Base-by-base conservation (phyloP, 2,888 invertebrate species). In the Pardosa pseudoannulata region DNA sequence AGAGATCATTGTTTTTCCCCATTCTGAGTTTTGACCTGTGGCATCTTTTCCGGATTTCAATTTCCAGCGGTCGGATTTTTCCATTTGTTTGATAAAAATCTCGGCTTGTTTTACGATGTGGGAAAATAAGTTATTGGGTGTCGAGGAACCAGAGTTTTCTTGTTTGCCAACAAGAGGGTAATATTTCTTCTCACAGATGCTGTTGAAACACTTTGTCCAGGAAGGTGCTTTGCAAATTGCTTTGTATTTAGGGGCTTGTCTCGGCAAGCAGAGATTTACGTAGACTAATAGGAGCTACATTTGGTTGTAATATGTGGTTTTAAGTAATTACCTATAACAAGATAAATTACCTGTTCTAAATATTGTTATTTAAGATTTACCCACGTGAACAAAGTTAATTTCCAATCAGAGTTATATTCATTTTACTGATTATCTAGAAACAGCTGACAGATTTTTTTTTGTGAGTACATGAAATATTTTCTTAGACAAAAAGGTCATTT, bases 1-100 rank as follows among this genome's bases (percentile, higher is more conserved):
- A 65, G 23, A 11, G 32, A 68, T 67, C 41, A 82, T 76, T 82
- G 82, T 82, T 82, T 82, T n/a, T n/a, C n/a, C 81, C 82, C 68
- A 71, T 36, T 50, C 41, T 62, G 46, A 64, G 56, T 16, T 75
- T 70, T 82, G 82, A 82, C 82, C 82, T 76, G 50, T 74, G 36
- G 64, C 62, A 46, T 46, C 39, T 27, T 29, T 27, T 65, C 71
- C 73, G 73, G 39, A 67, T 80, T 80, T 46, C 67, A 50, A 80
- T 80, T 73, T 50, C 71, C 62, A 16, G 13, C n/a, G 67, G 19
- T 64, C 11, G 23, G 32, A 11, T 73, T 65, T 46, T 46, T 65
- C 28, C n/a, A 41, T 79, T 71, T 50, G 19, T 13, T 31, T 19
- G 82, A 82, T 82, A 80, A 73, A 72, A 67, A 80, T 80, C 79